Base-by-base conservation (phyloP, 2,113 vertebrate species). In the Calidris pugnax region DNA sequence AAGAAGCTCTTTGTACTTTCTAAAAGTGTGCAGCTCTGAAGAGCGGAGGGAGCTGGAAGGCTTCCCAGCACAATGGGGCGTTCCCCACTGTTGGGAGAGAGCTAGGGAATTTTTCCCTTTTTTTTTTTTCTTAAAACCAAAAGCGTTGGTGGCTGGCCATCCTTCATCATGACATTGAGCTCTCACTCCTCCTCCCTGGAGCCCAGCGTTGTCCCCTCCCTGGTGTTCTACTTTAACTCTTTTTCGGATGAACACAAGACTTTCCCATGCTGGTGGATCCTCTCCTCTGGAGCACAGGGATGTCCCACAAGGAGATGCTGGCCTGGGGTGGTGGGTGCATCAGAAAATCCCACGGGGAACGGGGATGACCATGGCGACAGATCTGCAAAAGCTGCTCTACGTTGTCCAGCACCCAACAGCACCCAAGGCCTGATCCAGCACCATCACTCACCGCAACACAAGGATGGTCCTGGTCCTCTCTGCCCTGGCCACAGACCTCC, bases 1-100 rank as follows among this genome's bases (percentile, higher is more conserved):
- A 92, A 96, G 89, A 74, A 92, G 84, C 87, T 95, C 93, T 95
- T 83, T 87, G 95, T 96, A 95, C 87, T 95, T 85, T 57, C 63
- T 66, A 60, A 79, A 93, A 96, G 81, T 91, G 97, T 15, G 60
- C 67, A 89, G 85, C 87, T 95, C 92, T 93, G 82, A 93, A 87
- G 60, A 96, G 74, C 5, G 32, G 78, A 93, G 91, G 87, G 66
- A 96, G 89, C 83, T 97, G 91, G 91, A 87, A 93, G 66, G 57
- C 56, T 96, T 97, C 89, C 92, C 87, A 95, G 87, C 81, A 62
- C 68, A 3, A 59, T 93, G 85, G 92, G 83, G 90, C 77, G 94
- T 95, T 97, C 91, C 95, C 83, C 71, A 96, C 32, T 7, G 0
- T 39, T 10, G 3, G 50, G 74, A 68, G 87, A 93, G 78, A 82